These are phyloP conservation scores for Aphrophora alni DNA, from an alignment of 2,888 invertebrate species.

Conservation along the genomic window DNA sequence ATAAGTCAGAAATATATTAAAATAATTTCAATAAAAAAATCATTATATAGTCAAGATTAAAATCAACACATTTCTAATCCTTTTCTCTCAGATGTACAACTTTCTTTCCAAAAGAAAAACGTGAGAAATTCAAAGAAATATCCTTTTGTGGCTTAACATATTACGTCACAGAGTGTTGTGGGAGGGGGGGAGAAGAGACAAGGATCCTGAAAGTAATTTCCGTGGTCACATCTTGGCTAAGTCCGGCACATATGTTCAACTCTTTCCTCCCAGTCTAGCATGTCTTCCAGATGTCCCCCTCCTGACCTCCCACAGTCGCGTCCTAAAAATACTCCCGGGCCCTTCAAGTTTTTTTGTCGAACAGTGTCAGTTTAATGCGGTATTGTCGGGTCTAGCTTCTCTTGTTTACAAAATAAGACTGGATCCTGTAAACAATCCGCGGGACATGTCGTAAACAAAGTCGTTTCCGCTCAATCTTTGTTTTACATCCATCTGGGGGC, in stretches of 20 bases:
- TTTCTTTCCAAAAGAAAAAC: no score
- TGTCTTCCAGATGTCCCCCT: conserved; percentile 27
- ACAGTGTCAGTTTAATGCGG: background rate
- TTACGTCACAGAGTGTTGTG: no score
- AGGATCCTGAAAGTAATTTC: no score
- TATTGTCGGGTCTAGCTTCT: background rate
- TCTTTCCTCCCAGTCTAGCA: background rate
- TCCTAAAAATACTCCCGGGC: background rate
- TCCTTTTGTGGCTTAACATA: no score
- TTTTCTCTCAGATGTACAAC: no score
- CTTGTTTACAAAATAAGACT: background rate
- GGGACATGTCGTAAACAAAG: background rate
- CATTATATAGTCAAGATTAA: no score
- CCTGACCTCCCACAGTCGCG: conserved; percentile 7
- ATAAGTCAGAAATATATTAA: no score
- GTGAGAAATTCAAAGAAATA: no score
- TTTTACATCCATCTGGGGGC: background rate
- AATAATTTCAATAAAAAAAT: no score
- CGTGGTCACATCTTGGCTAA: background rate
- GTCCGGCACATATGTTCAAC: conserved; percentile 33
- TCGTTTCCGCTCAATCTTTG: background rate
- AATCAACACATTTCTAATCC: no score
- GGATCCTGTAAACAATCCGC: background rate
- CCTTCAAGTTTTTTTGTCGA: background rate
- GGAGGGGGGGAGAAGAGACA: no score